Percentiles rank a stretch among this genome's conserved stretches.
These are phyloP conservation scores for Fragum fragum DNA, from an alignment of 2,888 invertebrate species.

Conservation along the genomic window DNA sequence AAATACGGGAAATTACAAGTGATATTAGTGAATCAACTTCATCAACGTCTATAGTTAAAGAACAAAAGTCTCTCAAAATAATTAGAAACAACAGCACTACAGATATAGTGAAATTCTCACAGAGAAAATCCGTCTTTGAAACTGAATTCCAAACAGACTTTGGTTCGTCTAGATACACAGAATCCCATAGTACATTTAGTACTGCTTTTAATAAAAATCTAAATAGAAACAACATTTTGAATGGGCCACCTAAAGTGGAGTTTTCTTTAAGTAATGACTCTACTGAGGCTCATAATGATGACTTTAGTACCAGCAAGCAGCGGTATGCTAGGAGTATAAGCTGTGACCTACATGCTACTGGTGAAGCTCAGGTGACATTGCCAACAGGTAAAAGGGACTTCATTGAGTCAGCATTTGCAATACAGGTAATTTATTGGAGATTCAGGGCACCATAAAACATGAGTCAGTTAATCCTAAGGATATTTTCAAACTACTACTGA, in stretches of 20 bases:
- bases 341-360: constrained; percentile 69
- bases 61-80: background rate
- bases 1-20: constrained; percentile 18
- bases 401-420: constrained; percentile 54
- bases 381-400: constrained; percentile 33
- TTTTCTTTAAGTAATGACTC: constrained; percentile 16
- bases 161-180: background rate
- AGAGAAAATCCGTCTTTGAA: constrained; percentile 11
- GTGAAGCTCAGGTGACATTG: constrained; percentile 39
- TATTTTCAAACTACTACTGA: no score
- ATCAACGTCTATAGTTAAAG: background rate
- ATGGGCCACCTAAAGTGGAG: background rate
- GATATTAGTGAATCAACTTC: background rate
- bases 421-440: no score
- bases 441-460: no score
- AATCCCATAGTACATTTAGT: background rate
- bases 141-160: constrained; percentile 16
- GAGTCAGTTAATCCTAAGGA: no score
- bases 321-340: constrained; percentile 74
- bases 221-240: background rate
- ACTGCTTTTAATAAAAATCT: constrained; percentile 10
- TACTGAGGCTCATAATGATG: background rate
- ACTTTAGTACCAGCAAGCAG: background rate
- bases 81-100: constrained; percentile 15
- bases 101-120: constrained; percentile 16